Evolutionary conservation across 1,140 invertebrate species (phyloP).

Genomic region (Calephelis nemesis): DNA sequence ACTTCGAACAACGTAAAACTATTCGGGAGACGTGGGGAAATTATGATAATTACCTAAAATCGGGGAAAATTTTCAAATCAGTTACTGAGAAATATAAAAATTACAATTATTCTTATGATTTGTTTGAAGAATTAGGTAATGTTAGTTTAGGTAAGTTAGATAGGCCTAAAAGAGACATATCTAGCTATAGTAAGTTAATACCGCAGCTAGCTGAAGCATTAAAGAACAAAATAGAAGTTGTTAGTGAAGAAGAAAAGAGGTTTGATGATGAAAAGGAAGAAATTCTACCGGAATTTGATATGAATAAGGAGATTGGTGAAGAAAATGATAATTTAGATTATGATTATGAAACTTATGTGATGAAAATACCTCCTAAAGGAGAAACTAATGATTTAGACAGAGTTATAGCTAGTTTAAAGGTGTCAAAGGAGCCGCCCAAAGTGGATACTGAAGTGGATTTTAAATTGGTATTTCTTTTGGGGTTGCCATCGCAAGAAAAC

Average conservation of each 20-base stretch:
- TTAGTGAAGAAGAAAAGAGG: constrained; percentile 53
- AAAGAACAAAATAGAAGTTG: constrained; percentile 44
- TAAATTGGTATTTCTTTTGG: constrained; percentile 63
- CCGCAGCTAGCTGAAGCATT: constrained; percentile 58
- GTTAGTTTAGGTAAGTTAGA: constrained; percentile 39
- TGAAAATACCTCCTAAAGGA: constrained; percentile 72
- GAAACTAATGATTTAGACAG: constrained; percentile 52
- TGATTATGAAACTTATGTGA: constrained; percentile 62
- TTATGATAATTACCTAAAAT: constrained; percentile 77
- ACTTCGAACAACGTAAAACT: constrained; percentile 83
- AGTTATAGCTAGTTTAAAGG: constrained; percentile 48
- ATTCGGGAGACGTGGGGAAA: constrained; percentile 92
- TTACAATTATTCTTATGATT: constrained; percentile 62
- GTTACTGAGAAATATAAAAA: constrained; percentile 54
- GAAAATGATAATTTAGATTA: constrained; percentile 50
- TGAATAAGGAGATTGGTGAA: constrained; percentile 63
- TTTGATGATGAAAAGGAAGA: constrained; percentile 61
- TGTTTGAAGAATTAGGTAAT: constrained; percentile 44
- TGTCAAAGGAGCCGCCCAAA: constrained; percentile 46
- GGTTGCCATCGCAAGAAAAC: constrained; percentile 52
- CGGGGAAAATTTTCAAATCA: constrained; percentile 46
- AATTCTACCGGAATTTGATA: constrained; percentile 64
- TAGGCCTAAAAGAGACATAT: constrained; percentile 49
- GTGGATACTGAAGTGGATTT: constrained; percentile 42
- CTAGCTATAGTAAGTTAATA: constrained; percentile 47